Evolutionary conservation across 2,113 vertebrate species (phyloP).

Genomic region (Rhagologus leucostigma): DNA sequence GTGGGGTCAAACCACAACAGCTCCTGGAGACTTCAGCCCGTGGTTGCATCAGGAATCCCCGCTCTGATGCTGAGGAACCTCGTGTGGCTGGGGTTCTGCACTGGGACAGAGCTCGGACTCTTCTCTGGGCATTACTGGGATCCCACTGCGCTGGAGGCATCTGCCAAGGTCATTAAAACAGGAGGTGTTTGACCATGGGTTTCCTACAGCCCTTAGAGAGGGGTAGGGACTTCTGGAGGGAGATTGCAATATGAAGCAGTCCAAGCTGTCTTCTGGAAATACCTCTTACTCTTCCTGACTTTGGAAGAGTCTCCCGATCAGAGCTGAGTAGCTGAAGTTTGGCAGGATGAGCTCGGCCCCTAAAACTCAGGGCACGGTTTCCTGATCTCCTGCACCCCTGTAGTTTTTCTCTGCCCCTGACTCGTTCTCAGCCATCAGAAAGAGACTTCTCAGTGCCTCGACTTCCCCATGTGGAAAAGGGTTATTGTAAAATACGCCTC

Average conservation of each 20-base stretch:
- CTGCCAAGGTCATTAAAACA: not conserved
- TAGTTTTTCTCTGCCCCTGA: not conserved
- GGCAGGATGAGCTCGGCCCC: not conserved
- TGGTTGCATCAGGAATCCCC: not conserved
- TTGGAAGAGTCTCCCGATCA: not conserved
- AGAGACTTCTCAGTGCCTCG: not conserved
- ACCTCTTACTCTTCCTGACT: not conserved
- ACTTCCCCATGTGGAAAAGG: not conserved
- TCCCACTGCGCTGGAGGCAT: not conserved
- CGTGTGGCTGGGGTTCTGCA: not conserved
- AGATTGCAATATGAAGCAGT: not conserved
- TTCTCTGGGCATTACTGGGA: not conserved
- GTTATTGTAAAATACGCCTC: conserved; percentile 49
- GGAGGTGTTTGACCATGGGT: not conserved
- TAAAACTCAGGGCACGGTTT: not conserved
- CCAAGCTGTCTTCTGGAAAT: not conserved
- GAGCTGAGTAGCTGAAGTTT: not conserved
- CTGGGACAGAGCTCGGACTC: not conserved
- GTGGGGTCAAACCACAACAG: not conserved
- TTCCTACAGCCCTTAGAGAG: not conserved
- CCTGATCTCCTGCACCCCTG: not conserved
- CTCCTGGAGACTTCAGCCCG: not conserved
- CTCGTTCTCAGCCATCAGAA: not conserved
- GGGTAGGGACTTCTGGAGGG: not conserved
- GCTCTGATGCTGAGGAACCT: not conserved